These are phyloP conservation scores for Leptopilina myrica DNA, from an alignment of 2,888 invertebrate genomes.

Conservation along the genomic window DNA sequence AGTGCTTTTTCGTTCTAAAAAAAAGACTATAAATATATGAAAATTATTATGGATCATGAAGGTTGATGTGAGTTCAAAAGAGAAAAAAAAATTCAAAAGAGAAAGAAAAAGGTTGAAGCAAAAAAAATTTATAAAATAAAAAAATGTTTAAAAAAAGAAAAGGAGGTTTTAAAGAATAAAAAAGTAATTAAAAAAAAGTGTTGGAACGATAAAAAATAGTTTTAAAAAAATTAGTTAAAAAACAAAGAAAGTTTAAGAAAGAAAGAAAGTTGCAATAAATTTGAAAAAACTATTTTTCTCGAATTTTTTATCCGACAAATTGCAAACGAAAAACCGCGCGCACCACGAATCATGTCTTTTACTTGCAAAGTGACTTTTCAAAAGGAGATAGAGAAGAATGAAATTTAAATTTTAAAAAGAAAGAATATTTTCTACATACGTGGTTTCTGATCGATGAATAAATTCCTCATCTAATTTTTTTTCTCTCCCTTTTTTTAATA, in stretches of 20 bases:
- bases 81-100: too few relatives aligned
- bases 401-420: constrained; percentile 14
- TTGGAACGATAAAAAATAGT: not conserved
- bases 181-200: not conserved
- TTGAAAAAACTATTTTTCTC: not conserved
- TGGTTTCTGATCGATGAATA: not conserved
- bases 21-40: too few relatives aligned
- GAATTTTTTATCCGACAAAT: constrained; percentile 1
- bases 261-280: not conserved
- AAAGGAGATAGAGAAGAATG: not conserved
- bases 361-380: constrained; percentile 16
- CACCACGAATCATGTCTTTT: constrained; percentile 1
- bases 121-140: too few relatives aligned
- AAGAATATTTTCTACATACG: constrained; percentile 1
- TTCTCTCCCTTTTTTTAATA: not conserved
- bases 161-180: too few relatives aligned
- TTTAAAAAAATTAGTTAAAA: too few relatives aligned
- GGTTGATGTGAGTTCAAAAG: not conserved
- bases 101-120: too few relatives aligned
- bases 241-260: too few relatives aligned
- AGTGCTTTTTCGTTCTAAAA: too few relatives aligned
- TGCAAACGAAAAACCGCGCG: not conserved
- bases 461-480: not conserved
- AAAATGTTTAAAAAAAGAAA: too few relatives aligned
- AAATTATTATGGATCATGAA: too few relatives aligned